These are phyloP conservation scores for Rhynchophorus ferrugineus DNA, from an alignment of 1,140 invertebrate species.

Conservation along the genomic window DNA sequence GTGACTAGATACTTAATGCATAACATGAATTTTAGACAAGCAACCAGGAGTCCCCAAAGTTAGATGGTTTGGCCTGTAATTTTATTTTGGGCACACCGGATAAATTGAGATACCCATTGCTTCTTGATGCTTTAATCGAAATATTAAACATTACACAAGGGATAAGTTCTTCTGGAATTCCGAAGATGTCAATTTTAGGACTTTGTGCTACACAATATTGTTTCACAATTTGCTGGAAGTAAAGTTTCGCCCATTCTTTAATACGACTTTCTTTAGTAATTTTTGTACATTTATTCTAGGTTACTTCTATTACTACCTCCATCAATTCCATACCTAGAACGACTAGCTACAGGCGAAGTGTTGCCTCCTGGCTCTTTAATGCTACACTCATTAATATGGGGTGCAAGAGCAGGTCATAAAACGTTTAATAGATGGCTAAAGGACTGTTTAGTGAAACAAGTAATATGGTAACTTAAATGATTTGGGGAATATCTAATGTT, in stretches of 20 bases:
- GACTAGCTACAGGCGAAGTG: slow-evolving; percentile 56
- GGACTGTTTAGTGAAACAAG: slow-evolving; percentile 80
- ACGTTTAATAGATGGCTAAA: slow-evolving; percentile 66
- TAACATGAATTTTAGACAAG: slow-evolving; percentile 49
- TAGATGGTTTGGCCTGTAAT: slow-evolving; percentile 91
- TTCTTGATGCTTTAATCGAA: slow-evolving; percentile 80
- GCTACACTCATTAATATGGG: slow-evolving; percentile 68
- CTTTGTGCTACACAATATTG: slow-evolving; percentile 85
- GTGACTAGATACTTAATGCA: too few species aligned
- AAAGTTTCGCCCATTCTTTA: background rate
- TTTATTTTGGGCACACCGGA: slow-evolving; percentile 86
- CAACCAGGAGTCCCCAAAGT: slow-evolving; percentile 74
- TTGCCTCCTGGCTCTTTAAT: slow-evolving; percentile 51
- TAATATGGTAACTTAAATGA: background rate
- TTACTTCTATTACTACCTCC: slow-evolving; percentile 76
- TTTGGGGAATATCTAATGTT: too few species aligned
- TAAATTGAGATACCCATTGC: slow-evolving; percentile 77
- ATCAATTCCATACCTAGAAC: slow-evolving; percentile 77
- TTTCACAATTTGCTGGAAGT: slow-evolving; percentile 73
- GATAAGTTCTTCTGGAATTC: slow-evolving; percentile 40
- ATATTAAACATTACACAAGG: slow-evolving; percentile 65
- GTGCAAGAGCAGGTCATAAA: slow-evolving; percentile 60
- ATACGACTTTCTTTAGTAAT: background rate
- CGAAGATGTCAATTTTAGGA: slow-evolving; percentile 57
- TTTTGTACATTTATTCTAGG: slow-evolving; percentile 35